Conservation (phyloP, 2,888 invertebrate species). For the Xestoiulus laeticollis region DNA sequence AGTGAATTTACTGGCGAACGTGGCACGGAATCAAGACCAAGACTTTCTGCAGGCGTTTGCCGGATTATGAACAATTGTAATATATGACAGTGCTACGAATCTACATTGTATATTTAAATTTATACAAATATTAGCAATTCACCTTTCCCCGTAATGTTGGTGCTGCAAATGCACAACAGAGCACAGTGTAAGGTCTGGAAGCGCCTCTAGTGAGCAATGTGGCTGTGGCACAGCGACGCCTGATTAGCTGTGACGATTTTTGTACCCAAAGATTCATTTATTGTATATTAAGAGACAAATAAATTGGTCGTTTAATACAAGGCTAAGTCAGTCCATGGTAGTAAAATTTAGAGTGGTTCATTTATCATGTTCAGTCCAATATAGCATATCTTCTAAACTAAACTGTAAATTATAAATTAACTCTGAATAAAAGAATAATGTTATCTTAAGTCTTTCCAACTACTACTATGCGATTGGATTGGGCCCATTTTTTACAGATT, state of each 20-base stretch:
- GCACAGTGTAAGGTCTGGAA: not conserved
- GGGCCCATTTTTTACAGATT: too few species aligned
- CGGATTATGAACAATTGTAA: not conserved
- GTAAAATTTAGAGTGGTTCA: too few species aligned
- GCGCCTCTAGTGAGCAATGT: not conserved
- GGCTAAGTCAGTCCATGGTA: too few species aligned
- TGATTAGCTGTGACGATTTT: not conserved
- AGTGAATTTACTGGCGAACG: not conserved
- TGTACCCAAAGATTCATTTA: constrained; percentile 9
- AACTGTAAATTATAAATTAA: too few species aligned
- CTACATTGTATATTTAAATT: not conserved
- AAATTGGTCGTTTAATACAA: not conserved
- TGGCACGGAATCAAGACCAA: not conserved
- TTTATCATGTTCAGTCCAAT: too few species aligned
- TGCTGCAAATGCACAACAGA: not conserved
- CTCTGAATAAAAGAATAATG: too few species aligned
- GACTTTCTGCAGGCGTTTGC: not conserved
- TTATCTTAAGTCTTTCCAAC: too few species aligned
- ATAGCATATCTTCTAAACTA: too few species aligned
- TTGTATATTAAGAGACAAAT: not conserved
- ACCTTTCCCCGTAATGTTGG: not conserved
- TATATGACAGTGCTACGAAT: not conserved
- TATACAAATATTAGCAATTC: not conserved
- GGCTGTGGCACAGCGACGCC: not conserved
- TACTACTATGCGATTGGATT: too few species aligned